Conservation (phyloP, 2,797 vertebrate species). For the Sarcophilus harrisii region DNA sequence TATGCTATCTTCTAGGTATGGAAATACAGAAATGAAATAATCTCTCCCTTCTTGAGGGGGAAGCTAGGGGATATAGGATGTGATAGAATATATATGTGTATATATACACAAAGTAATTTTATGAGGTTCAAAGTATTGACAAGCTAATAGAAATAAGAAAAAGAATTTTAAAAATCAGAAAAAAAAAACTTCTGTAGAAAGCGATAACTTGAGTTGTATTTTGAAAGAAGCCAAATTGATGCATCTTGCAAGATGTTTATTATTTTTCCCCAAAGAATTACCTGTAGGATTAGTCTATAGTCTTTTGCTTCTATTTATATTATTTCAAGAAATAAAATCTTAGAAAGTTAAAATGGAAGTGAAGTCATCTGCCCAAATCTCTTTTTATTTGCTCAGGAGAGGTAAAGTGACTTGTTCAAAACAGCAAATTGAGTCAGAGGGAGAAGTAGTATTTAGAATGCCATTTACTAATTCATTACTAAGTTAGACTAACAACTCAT, state of each 20-base stretch:
- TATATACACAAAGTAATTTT: background rate
- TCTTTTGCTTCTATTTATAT: background rate
- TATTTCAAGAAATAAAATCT: background rate
- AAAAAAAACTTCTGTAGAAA: background rate
- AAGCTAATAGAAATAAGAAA: background rate
- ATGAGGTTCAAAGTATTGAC: background rate
- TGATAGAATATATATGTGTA: background rate
- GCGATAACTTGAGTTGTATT: background rate
- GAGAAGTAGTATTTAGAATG: too few relatives aligned
- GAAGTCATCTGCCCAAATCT: background rate
- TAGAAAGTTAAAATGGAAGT: background rate
- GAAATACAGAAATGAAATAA: background rate
- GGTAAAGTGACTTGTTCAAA: background rate
- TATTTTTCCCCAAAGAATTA: background rate
- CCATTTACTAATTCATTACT: background rate
- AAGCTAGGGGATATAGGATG: too few relatives aligned
- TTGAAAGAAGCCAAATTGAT: background rate
- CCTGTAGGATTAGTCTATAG: background rate
- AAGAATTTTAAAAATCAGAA: background rate
- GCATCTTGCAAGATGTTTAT: background rate
- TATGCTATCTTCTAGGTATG: background rate
- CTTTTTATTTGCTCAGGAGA: background rate
- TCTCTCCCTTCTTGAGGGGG: background rate
- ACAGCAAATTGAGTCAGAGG: too few relatives aligned
- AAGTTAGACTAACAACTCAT: background rate